phyloP scores from a whole-genome alignment of 35 echinoderm and acorn worm genomes.

The Patiria miniata region DNA sequence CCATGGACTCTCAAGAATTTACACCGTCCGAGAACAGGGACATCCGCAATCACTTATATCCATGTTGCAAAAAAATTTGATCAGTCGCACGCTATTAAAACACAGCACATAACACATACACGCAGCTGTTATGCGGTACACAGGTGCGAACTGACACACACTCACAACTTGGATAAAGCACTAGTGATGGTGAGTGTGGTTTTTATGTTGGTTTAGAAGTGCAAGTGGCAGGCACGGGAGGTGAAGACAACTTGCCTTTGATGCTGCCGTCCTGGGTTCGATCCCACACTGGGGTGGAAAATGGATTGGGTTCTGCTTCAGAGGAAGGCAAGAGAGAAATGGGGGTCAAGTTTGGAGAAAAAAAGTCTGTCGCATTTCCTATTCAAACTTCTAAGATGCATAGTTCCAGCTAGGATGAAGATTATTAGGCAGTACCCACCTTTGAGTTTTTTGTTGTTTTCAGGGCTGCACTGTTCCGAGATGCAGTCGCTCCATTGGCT shows the following conservation, averaged over 20 bases:
- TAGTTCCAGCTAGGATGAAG: no score
- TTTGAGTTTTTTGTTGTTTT: slow-evolving; percentile 47
- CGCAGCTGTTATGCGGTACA: not conserved
- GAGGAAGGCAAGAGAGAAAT: not conserved
- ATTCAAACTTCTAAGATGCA: no score
- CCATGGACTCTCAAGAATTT: no score
- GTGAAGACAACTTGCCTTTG: slow-evolving; percentile 13
- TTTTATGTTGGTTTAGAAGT: no score
- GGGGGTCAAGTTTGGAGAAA: no score
- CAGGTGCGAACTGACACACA: not conserved
- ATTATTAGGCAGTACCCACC: not conserved
- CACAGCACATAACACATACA: slow-evolving; percentile 1
- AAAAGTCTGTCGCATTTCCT: no score
- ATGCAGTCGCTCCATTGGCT: slow-evolving; percentile 48
- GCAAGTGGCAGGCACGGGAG: not conserved
- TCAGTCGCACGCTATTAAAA: not conserved
- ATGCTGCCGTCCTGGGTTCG: slow-evolving; percentile 1
- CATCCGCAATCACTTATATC: no score
- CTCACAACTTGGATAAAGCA: not conserved
- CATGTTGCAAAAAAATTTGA: not conserved
- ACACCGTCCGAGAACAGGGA: no score
- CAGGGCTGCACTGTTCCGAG: slow-evolving; percentile 18
- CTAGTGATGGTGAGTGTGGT: not conserved
- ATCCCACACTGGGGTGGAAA: slow-evolving; percentile 24
- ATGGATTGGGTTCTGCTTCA: slow-evolving; percentile 17